Evolutionary conservation across 2,113 vertebrate species (phyloP).

Genomic region (Scatophagus argus): DNA sequence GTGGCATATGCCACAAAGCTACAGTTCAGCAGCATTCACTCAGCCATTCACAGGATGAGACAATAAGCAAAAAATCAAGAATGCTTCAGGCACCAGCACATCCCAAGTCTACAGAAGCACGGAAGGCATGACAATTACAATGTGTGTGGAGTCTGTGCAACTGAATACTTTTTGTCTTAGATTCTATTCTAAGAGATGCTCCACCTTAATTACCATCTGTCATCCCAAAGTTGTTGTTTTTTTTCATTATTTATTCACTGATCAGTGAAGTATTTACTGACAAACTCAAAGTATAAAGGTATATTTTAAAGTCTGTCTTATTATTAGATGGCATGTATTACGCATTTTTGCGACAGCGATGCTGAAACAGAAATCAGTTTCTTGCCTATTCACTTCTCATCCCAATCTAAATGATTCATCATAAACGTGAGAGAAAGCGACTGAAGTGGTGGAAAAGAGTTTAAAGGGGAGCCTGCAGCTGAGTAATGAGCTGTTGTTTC

Average conservation of each 20-base stretch:
- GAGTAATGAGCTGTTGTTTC: conserved; percentile 62
- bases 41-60: neutral
- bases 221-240: neutral
- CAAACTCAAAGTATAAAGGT: neutral
- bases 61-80: neutral
- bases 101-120: neutral
- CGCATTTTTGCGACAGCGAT: neutral
- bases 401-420: conserved; percentile 45
- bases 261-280: neutral
- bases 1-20: too few species aligned
- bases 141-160: neutral
- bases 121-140: neutral
- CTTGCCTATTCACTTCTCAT: conserved; percentile 2
- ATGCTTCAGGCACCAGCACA: neutral
- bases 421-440: conserved; percentile 32
- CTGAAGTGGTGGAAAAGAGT: conserved; percentile 39
- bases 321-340: neutral
- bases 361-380: conserved; percentile 12
- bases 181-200: neutral
- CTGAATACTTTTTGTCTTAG: neutral
- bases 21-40: neutral
- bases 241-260: neutral
- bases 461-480: conserved; percentile 22
- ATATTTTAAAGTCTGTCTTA: neutral
- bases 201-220: neutral